Conservation (phyloP, 1,140 invertebrate species). For the Magallana ariakensis region DNA sequence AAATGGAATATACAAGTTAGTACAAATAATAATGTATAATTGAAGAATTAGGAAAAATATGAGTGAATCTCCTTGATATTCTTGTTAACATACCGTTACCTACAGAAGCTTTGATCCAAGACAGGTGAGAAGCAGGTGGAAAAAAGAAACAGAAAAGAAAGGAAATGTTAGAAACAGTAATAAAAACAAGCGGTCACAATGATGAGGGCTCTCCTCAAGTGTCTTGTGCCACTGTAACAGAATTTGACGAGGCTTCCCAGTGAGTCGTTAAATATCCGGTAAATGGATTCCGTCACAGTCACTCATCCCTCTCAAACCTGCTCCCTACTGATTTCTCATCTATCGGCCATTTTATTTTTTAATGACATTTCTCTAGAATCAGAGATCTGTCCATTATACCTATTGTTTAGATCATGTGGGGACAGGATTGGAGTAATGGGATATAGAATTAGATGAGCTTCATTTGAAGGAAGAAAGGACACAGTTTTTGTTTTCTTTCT, state of each 20-base stretch:
- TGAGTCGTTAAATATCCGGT: neutral
- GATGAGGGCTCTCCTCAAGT: neutral
- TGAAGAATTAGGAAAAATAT: neutral
- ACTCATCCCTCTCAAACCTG: neutral
- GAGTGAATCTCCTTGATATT: neutral
- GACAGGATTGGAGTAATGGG: neutral
- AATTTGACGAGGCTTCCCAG: neutral
- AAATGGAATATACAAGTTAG: too few species aligned
- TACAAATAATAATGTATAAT: too few species aligned
- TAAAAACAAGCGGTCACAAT: neutral
- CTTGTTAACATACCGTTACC: neutral
- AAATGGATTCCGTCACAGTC: conserved; percentile 18
- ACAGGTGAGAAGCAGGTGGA: neutral
- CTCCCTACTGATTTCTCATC: neutral
- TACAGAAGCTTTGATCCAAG: neutral
- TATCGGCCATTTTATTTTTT: neutral
- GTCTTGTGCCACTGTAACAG: conserved; percentile 19
- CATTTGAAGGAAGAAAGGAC: neutral
- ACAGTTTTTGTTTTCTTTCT: neutral
- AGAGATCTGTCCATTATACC: neutral
- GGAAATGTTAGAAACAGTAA: neutral
- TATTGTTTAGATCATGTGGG: conserved; percentile 11
- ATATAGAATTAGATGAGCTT: conserved; percentile 3
- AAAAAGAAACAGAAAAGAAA: neutral
- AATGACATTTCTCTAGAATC: conserved; percentile 28